A percentile compares a stretch with the other conserved stretches of the same genome.
Evolutionary conservation across 30 jellyfish, hydroid and myxozoan species (phyloP).

Genomic region (Rhopilema esculentum): DNA sequence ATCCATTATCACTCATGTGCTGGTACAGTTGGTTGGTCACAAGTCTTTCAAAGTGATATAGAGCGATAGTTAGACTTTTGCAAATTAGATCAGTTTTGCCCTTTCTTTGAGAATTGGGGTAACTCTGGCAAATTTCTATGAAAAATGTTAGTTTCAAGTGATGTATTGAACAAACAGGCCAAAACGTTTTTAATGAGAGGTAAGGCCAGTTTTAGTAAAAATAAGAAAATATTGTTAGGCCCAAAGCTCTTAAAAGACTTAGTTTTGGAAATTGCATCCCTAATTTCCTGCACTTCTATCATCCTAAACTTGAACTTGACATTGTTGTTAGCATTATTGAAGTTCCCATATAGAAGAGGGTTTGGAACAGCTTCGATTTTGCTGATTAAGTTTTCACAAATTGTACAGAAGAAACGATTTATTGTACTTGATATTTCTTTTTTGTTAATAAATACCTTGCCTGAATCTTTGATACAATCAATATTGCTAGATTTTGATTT

Average conservation of each 20-base stretch:
- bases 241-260: conserved; percentile 33
- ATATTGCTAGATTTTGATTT: conserved; percentile 21
- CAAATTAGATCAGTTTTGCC: conserved; percentile 4
- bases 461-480: background rate
- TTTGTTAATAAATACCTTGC: background rate
- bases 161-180: conserved; percentile 41
- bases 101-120: conserved; percentile 32
- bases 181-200: conserved; percentile 37
- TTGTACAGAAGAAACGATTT: conserved; percentile 24
- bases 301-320: background rate
- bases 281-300: conserved; percentile 8
- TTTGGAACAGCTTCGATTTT: conserved; percentile 35
- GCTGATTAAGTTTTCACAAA: conserved; percentile 21
- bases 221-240: conserved; percentile 2
- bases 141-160: conserved; percentile 47
- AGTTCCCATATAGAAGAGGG: background rate
- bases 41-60: conserved; percentile 37
- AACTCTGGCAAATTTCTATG: conserved; percentile 60
- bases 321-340: background rate
- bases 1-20: conserved; percentile 27
- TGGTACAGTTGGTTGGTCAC: conserved; percentile 47
- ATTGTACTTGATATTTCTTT: background rate
- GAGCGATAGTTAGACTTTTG: conserved; percentile 36
- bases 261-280: conserved; percentile 27
- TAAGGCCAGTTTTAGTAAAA: conserved; percentile 1